Base-by-base conservation (phyloP, 2,797 vertebrate species). In the Eleutherodactylus coqui region DNA sequence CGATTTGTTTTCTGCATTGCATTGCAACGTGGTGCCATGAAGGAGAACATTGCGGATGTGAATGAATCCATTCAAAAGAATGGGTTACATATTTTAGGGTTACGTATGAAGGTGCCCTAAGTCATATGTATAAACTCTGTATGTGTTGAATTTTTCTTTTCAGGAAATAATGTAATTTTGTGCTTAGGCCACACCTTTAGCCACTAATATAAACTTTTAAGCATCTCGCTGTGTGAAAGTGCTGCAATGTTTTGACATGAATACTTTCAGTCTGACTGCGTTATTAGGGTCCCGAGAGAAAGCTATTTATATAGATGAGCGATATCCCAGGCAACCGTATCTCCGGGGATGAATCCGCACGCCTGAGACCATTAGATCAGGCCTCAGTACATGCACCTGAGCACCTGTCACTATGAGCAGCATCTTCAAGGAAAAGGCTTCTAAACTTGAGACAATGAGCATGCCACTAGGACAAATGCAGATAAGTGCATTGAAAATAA, bases 281-380 rank as follows among this genome's bases (percentile, higher is more conserved):
- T 79, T 87, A 79, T 83, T 79, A 78, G 14, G 38, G 29, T 73
- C 85, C 47, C 80, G 21, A n/a, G 85, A 41, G 85, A 62, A 17
- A 43, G 32, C 29, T 82, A 73, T 86, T 75, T 76, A 38, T 67
- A 75, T 21, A 24, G 29, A n/a, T 29, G 75, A 32, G 38, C 24
- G 27, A 72, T 83, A 72, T 34, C 62, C 79, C 29, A 72, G 80
- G 85, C n/a, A 82, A 86, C 85, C 55, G 24, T 10, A 32, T 67
- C 78, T 67, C 58, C 58, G 27, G 62, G 45, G 79, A 69, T n/a
- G 29, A 29, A 47, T 21, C 49, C 43, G 5, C 75, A 60, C 76
- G 16, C 76, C 14, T 10, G 29, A 21, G 73, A 17, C 6, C 58
- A 41, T n/a, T 77, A 55, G 14, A 77, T 2, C 49, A 55, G 75